These are phyloP conservation scores for Clarias batrachus DNA, from an alignment of 2,113 vertebrate species.

Conservation along the genomic window DNA sequence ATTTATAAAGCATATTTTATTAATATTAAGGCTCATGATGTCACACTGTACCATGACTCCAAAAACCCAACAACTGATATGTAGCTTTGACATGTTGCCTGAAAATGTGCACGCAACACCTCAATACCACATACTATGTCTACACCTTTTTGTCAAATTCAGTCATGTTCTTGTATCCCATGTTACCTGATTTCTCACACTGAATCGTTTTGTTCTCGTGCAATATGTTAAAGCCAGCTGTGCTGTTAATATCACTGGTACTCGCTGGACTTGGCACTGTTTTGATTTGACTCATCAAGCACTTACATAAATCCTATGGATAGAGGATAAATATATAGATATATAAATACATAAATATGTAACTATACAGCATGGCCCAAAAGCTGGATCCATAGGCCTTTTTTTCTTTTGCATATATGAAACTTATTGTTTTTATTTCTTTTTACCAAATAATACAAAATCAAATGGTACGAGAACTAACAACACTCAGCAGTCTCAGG, in stretches of 20 bases:
- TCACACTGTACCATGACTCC: background rate
- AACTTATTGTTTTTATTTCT: too few species aligned
- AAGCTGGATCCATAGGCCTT: too few species aligned
- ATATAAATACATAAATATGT: background rate
- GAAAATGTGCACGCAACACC: conserved; percentile 14
- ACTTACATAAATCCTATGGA: conserved; percentile 63
- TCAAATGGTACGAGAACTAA: too few species aligned
- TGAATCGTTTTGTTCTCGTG: conserved; percentile 46
- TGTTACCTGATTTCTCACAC: conserved; percentile 48
- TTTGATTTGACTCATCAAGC: conserved; percentile 46
- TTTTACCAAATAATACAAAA: too few species aligned
- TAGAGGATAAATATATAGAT: conserved; percentile 30
- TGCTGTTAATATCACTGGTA: conserved; percentile 33
- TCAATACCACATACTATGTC: background rate
- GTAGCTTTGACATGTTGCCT: background rate
- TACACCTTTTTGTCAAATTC: background rate
- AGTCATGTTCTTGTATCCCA: conserved; percentile 23
- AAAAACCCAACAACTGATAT: background rate
- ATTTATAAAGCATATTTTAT: background rate
- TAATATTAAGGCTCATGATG: background rate
- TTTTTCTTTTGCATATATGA: too few species aligned
- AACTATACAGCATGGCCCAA: too few species aligned
- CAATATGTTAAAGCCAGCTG: conserved; percentile 59
- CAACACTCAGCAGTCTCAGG: too few species aligned
- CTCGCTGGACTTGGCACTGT: conserved; percentile 36